phyloP scores from a whole-genome alignment of 1,140 invertebrate genomes.

The Camponotus vicinus region DNA sequence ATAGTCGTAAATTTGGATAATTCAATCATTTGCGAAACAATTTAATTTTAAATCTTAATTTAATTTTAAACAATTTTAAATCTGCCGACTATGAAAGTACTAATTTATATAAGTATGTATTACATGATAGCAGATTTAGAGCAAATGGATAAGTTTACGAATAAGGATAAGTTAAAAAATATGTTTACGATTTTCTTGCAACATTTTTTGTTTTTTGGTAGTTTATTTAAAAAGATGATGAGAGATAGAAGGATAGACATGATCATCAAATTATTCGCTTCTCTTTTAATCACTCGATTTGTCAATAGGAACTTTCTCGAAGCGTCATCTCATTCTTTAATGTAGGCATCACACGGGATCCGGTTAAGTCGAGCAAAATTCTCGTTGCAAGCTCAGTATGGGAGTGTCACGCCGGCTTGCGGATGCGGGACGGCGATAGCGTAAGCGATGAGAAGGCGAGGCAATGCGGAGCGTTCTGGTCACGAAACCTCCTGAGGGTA shows the following conservation, averaged over 20 bases:
- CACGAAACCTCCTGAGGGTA: slow-evolving; percentile 59
- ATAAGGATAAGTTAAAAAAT: no score
- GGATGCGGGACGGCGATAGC: slow-evolving; percentile 22
- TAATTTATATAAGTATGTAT: no score
- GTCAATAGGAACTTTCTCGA: slow-evolving; percentile 40
- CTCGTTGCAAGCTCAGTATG: slow-evolving; percentile 46
- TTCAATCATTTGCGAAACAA: no score
- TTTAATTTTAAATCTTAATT: no score
- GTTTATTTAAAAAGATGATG: not conserved
- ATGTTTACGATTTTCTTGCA: not conserved
- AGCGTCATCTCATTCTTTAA: slow-evolving; percentile 33
- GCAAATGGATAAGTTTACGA: not conserved
- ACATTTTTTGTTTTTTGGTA: not conserved
- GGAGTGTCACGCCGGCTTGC: slow-evolving; percentile 50
- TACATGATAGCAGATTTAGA: not conserved
- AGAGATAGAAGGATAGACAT: not conserved
- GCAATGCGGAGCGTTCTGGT: slow-evolving; percentile 53
- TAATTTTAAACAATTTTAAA: no score
- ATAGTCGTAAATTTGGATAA: no score
- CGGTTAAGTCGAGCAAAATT: slow-evolving; percentile 56
- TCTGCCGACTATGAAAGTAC: no score
- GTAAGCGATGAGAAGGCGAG: slow-evolving; percentile 39
- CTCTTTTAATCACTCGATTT: not conserved
- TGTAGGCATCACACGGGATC: slow-evolving; percentile 51
- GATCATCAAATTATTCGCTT: not conserved